These are phyloP conservation scores for Unio pictorum DNA, from an alignment of 2,888 invertebrate species.

Conservation along the genomic window DNA sequence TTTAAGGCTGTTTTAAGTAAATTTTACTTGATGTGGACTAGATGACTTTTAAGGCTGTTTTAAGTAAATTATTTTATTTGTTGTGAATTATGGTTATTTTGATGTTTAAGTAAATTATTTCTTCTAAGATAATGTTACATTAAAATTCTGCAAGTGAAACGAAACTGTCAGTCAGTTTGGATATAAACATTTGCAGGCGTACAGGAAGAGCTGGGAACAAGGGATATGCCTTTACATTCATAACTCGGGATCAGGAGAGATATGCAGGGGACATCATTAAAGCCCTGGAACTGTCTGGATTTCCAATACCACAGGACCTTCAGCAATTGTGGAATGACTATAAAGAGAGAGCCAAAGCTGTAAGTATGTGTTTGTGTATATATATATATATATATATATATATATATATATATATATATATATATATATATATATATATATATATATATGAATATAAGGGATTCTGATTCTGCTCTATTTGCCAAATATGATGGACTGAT, in stretches of 20 bases:
- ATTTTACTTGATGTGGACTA: too few species aligned
- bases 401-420: neutral
- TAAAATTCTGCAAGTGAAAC: neutral
- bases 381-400: too few species aligned
- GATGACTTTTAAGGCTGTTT: too few species aligned
- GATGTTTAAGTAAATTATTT: neutral
- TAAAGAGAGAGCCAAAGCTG: conserved; percentile 90
- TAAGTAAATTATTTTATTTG: too few species aligned
- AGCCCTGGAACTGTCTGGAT: conserved; percentile 89
- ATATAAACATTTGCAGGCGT: conserved; percentile 67
- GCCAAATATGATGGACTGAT: too few species aligned
- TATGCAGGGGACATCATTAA: conserved; percentile 94
- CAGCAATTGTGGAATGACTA: conserved; percentile 81
- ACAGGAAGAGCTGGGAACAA: conserved; percentile 88
- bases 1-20: too few species aligned
- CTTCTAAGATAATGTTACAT: neutral
- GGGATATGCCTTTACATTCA: conserved; percentile 97
- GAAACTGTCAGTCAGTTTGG: neutral
- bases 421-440: neutral
- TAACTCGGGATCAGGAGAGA: conserved; percentile 93
- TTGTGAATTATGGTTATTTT: neutral
- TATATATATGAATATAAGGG: too few species aligned
- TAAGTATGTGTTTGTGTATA: conserved; percentile 73
- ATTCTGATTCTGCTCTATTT: too few species aligned
- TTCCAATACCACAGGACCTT: conserved; percentile 84